These are phyloP conservation scores for Crypturellus tataupa DNA, from an alignment of 2,797 vertebrate genomes.

Conservation along the genomic window DNA sequence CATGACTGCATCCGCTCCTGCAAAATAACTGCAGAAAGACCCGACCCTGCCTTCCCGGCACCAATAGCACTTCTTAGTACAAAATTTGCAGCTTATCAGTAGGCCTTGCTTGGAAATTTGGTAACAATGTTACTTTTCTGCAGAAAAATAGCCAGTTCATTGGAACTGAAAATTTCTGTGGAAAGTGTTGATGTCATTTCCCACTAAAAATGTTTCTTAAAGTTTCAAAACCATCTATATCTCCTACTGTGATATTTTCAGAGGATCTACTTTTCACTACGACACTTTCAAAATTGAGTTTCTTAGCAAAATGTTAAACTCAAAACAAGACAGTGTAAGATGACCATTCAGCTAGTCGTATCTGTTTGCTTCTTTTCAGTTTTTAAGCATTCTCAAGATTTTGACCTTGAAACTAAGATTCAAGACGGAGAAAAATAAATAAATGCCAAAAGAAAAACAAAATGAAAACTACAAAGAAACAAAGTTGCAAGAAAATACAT, in stretches of 20 bases:
- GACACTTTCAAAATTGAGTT: background rate
- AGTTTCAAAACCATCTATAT: background rate
- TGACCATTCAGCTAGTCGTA: background rate
- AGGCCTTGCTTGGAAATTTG: background rate
- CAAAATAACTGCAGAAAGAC: background rate
- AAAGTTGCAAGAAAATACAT: background rate
- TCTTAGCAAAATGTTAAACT: background rate
- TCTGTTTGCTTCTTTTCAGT: background rate
- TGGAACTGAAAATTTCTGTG: constrained; percentile 3
- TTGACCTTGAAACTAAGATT: background rate
- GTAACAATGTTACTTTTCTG: fast-evolving
- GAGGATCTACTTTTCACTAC: background rate
- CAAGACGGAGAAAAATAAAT: background rate
- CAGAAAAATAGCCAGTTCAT: background rate
- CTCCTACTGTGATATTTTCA: background rate
- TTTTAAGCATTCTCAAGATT: background rate
- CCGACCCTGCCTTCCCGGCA: background rate
- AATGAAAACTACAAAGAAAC: background rate
- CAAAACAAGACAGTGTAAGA: background rate
- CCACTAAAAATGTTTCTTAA: background rate
- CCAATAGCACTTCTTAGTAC: background rate
- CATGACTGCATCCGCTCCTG: background rate
- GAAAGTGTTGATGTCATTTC: constrained; percentile 1
- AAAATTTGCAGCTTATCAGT: background rate
- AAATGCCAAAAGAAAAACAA: background rate